phyloP scores from a whole-genome alignment of 1,140 invertebrate species.

The Eupeodes corollae region DNA sequence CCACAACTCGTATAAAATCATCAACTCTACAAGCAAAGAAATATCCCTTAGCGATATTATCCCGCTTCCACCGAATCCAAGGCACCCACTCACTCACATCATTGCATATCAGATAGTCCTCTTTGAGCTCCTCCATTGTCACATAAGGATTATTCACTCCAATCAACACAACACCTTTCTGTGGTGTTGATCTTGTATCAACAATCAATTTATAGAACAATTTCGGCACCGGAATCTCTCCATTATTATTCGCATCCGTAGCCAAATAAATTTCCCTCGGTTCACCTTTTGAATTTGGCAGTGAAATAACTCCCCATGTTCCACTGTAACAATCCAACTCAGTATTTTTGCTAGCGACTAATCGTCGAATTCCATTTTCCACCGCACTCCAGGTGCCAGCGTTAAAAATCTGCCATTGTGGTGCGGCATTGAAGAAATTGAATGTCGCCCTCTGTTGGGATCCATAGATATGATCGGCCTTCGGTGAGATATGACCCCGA shows the following conservation, averaged over 20 bases:
- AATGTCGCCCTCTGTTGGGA: conserved; percentile 49
- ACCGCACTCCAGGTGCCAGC: conserved; percentile 48
- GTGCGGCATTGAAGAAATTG: conserved; percentile 50
- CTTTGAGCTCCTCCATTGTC: conserved; percentile 16
- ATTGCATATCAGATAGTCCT: conserved; percentile 40
- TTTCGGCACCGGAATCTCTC: conserved; percentile 40
- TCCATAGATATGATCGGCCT: conserved; percentile 50
- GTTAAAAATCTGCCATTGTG: conserved; percentile 52
- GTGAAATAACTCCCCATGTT: conserved; percentile 38
- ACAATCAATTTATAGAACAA: conserved; percentile 48
- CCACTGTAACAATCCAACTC: conserved; percentile 46
- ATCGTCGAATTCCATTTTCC: conserved; percentile 37
- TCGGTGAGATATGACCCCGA: conserved; percentile 50
- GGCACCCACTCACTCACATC: conserved; percentile 38
- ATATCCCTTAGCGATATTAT: conserved; percentile 44
- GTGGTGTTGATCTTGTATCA: conserved; percentile 25
- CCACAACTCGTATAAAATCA: conserved; percentile 45
- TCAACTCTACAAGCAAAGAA: conserved; percentile 52
- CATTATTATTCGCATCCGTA: conserved; percentile 24
- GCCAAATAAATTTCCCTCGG: conserved; percentile 39
- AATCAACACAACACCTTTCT: conserved; percentile 42
- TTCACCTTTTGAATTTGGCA: conserved; percentile 37
- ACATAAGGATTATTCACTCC: conserved; percentile 48
- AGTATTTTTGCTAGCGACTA: conserved; percentile 21
- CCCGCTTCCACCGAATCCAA: conserved; percentile 40